Evolutionary conservation across 2,797 vertebrate genomes (phyloP), one percentile per base, ranked within the genome.

Genomic region (Peromyscus nudipes): DNA sequence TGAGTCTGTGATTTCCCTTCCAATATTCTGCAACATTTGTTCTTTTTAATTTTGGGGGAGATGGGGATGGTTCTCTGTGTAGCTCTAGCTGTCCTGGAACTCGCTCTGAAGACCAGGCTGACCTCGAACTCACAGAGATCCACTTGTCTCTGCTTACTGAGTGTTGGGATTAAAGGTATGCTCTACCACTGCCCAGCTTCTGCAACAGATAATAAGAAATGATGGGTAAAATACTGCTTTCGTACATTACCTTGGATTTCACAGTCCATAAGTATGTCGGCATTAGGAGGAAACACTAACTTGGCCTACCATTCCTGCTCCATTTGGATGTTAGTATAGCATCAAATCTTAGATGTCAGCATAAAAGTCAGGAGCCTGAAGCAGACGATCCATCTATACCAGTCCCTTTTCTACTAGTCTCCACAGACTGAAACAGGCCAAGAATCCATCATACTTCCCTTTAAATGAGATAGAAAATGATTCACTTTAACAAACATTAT

Each of bases 281-380:
- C 43, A 55, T 16, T 81, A 6, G 31, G 1, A 60, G 40, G 13
- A 71, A 89, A 40, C 46, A 49, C 17, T 49, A 16, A 17, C 4
- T 82, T 85, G 64, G 37, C 8, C 60, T 37, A 64, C 29, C 9
- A 52, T 43, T 84, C 60, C 25, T 5, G 12, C 0, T 67, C 17
- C 73, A 57, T 69, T 40, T 65, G 23, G 76, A 55, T 37, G 92
- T 85, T 52, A 85, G 21, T 77, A 55, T 40, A 89, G n/a, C 34
- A 83, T 77, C 34, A 71, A 96, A 75, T 69, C 67, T 52, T 81
- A 55, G 4, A n/a, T 6, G 31, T 4, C 71, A 65, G 16, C n/a
- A 90, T 46, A 77, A 81, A 93, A 96, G n/a, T 71, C 81, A 95
- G 60, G 83, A 87, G 6, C 13, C 76, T 77, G n/a, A 92, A 81